Base-by-base conservation (phyloP, 2,888 invertebrate genomes). In the Hirtodrosophila histrioides region DNA sequence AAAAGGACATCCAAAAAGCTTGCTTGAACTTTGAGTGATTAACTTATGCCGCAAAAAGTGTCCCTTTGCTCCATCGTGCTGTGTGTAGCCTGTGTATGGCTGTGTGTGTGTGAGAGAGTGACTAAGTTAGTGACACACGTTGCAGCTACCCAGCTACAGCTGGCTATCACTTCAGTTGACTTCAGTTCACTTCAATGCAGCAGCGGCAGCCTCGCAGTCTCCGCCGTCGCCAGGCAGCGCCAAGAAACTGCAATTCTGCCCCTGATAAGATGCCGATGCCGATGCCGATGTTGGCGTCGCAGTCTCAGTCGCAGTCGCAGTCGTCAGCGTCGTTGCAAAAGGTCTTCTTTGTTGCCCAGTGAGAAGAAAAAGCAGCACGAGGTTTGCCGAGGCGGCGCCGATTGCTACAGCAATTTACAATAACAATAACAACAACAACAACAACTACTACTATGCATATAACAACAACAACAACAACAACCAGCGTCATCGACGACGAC, bases 311-410 rank as follows among this genome's bases (percentile, higher is more conserved):
- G 44, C 24, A 3, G 62, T 8, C 36, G 17, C 8, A 12, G 50
- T 43, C 46, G 44, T 33, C 11, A 29, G 0, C 35, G 51, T 29
- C 44, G 45, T 71, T 74, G 77, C 77, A 75, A 85, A 84, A 85
- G 84, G 79, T 87, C 79, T 87, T 87, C 88, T 84, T 87, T 84
- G 88, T 82, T 87, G 80, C 60, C 51, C 69, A 71, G 68, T 57
- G 60, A 62, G 66, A 45, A 49, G 60, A 67, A 58, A 85, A 86
- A 86, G 69, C 85, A 78, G 85, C 82, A 78, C 76, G 87, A 85
- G 86, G 84, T 74, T 84, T 77, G 81, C 50, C 63, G 67, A 81
- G 80, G 79, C 86, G 83, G 81, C 83, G 77, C 78, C 84, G 86
- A 72, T 77, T 80, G 78, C 69, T 75, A 66, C 64, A 78, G 77